These are phyloP conservation scores for Cyanocitta stelleri DNA, from an alignment of 2,113 vertebrate species.

Conservation along the genomic window DNA sequence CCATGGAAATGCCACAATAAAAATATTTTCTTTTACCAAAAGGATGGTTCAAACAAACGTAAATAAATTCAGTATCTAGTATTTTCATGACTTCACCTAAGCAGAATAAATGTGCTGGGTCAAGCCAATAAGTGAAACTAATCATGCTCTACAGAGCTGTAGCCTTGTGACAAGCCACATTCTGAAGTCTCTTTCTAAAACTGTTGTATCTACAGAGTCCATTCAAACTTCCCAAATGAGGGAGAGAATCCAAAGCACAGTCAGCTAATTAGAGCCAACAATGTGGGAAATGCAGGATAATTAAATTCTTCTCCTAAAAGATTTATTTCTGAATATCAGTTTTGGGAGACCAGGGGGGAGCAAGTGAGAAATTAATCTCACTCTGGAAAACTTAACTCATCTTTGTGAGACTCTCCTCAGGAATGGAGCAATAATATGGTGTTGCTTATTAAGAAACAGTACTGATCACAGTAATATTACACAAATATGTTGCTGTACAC, in stretches of 20 bases:
- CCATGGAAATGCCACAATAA: neutral
- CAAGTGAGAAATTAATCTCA: neutral
- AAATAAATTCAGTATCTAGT: neutral
- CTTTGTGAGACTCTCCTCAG: neutral
- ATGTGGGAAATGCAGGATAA: conserved; percentile 14
- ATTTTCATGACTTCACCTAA: neutral
- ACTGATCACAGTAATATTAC: neutral
- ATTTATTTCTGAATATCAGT: neutral
- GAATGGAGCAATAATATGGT: neutral
- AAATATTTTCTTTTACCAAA: neutral
- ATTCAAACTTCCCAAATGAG: neutral
- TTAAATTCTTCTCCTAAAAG: conserved; percentile 1
- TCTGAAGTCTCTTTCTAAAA: neutral
- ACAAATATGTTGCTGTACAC: neutral
- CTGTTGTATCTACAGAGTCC: neutral
- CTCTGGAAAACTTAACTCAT: neutral
- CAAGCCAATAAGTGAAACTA: neutral
- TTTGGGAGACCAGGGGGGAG: neutral
- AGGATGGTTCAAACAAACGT: neutral
- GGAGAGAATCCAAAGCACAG: neutral
- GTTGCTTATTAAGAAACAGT: neutral
- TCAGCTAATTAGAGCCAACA: neutral
- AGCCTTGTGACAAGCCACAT: neutral
- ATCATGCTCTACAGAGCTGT: neutral
- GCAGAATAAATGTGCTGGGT: neutral